Base-by-base conservation (phyloP, 2,797 vertebrate genomes). In the Toxotes lorentzi region DNA sequence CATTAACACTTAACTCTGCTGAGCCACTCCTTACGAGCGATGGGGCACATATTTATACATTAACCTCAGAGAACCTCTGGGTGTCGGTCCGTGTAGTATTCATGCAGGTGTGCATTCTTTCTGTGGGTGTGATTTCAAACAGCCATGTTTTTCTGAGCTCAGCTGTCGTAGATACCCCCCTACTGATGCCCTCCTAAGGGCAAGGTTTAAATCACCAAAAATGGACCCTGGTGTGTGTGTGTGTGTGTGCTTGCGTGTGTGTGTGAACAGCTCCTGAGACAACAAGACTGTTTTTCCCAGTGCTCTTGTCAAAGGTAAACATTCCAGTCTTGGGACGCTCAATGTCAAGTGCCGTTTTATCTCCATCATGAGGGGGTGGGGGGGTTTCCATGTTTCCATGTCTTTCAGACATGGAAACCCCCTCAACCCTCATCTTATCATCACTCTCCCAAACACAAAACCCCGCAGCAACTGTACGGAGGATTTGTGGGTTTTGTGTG, bases 311-410 rank as follows among this genome's bases (percentile, higher is more conserved):
- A 73, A 91, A 92, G 73, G 87, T 90, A 93, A 93, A 93, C 90
- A 93, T 93, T 93, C 91, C 90, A 89, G 85, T 70, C 68, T 68
- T 76, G 86, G 92, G 89, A 88, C 74, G 83, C 81, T 92, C 88
- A 91, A 81, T 86, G 88, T 79, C 88, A 89, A 87, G 82, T 38
- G 19, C 77, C 1, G 87, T 91, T 91, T 93, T 89, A 92, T 92
- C 84, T 90, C 70, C 57, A 64, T 87, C 92, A 91, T 88, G 81
- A 65, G 75, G n/a, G n/a, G n/a, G n/a, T n/a, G n/a, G n/a, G n/a
- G n/a, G n/a, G n/a, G n/a, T n/a, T n/a, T n/a, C n/a, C n/a, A n/a
- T n/a, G n/a, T n/a, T n/a, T n/a, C n/a, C n/a, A n/a, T n/a, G n/a
- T n/a, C n/a, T n/a, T n/a, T n/a, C n/a, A n/a, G 38, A 38, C 8